Evolutionary conservation across 2,113 vertebrate genomes (phyloP).

Genomic region (Oncorhynchus nerka): DNA sequence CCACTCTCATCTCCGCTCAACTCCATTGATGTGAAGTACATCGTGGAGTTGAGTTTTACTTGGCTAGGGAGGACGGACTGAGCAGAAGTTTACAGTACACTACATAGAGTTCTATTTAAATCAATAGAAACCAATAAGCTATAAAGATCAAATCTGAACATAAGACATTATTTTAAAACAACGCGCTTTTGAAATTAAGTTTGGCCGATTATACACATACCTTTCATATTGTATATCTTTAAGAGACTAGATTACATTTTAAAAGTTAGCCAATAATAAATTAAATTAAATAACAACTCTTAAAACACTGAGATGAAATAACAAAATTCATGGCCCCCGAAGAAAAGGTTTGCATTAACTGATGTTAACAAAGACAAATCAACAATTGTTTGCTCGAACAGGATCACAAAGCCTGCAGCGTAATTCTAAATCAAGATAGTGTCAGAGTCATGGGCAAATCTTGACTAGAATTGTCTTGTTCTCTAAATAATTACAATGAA

Average conservation of each 20-base stretch:
- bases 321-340: conserved; percentile 9
- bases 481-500: conserved; percentile 19
- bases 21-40: too few species aligned
- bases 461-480: conserved; percentile 46
- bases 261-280: conserved; percentile 10
- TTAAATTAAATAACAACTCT: conserved; percentile 31
- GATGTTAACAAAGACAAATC: conserved; percentile 16
- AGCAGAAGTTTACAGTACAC: neutral
- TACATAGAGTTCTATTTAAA: neutral
- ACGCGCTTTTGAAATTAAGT: neutral
- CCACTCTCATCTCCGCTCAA: too few species aligned
- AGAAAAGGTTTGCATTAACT: neutral
- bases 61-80: neutral
- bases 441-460: neutral
- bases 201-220: too few species aligned
- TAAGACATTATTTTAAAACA: neutral
- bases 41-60: too few species aligned
- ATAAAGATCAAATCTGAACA: conserved; percentile 6
- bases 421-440: neutral
- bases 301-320: conserved; percentile 13
- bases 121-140: neutral
- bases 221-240: neutral
- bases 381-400: neutral
- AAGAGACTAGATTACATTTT: conserved; percentile 3
- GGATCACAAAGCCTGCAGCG: neutral